These are phyloP conservation scores for Rhea americana DNA, from an alignment of 2,113 vertebrate species.

Conservation along the genomic window DNA sequence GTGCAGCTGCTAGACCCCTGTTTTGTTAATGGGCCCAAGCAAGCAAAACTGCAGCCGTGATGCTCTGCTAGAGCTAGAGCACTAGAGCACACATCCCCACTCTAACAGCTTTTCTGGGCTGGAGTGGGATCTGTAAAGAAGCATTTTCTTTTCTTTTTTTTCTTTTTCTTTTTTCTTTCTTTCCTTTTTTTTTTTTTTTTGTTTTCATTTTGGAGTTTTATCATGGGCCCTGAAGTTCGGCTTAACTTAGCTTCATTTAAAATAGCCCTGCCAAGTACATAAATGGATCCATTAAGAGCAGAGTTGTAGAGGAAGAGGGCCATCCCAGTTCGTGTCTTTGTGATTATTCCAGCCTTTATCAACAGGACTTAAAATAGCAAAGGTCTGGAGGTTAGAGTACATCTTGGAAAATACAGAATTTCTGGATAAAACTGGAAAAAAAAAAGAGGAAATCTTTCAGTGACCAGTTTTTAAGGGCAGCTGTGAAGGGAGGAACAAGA, in stretches of 20 bases:
- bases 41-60: background rate
- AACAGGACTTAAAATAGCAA: background rate
- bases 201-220: background rate
- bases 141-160: background rate
- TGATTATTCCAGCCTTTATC: background rate
- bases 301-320: background rate
- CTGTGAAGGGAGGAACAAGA: background rate
- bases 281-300: background rate
- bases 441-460: fast-evolving
- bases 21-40: background rate
- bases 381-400: background rate
- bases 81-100: background rate
- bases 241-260: background rate
- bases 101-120: background rate
- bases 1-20: background rate
- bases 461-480: background rate
- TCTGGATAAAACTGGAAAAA: background rate
- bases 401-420: background rate
- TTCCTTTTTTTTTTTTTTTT: background rate
- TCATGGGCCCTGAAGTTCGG: fast-evolving
- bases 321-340: background rate
- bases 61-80: background rate
- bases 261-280: background rate
- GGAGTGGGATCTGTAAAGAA: background rate
- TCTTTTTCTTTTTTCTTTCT: no score